These are phyloP conservation scores for Cydia fagiglandana DNA, from an alignment of 1,140 invertebrate species.

Conservation along the genomic window DNA sequence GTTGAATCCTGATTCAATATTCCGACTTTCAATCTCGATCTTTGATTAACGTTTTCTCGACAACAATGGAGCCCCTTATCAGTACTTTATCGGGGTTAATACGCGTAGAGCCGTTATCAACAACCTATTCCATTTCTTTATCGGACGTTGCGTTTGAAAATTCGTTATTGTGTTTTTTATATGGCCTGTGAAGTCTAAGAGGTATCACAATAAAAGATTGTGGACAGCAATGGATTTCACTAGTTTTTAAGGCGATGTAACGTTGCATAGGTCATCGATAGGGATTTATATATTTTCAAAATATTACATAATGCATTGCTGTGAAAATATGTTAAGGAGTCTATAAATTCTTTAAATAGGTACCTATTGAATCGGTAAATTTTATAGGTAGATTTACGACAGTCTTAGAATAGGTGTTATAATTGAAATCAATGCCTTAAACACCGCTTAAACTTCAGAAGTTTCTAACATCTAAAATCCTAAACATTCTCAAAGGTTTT, in stretches of 20 bases:
- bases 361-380: no score
- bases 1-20: slow-evolving; percentile 45
- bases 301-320: no score
- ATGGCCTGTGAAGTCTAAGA: slow-evolving; percentile 63
- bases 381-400: no score
- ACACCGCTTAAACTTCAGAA: no score
- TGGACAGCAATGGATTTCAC: background rate
- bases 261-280: slow-evolving; percentile 36
- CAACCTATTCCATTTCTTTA: slow-evolving; percentile 69
- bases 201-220: background rate
- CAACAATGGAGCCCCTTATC: slow-evolving; percentile 71
- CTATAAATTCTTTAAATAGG: no score
- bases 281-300: no score
- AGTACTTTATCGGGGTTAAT: slow-evolving; percentile 73
- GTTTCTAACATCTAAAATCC: no score
- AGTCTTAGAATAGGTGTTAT: no score
- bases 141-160: slow-evolving; percentile 61
- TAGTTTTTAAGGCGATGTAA: slow-evolving; percentile 15
- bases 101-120: slow-evolving; percentile 74
- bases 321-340: no score
- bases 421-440: no score
- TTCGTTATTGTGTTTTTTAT: slow-evolving; percentile 72
- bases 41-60: slow-evolving; percentile 63
- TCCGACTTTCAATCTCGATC: slow-evolving; percentile 70
- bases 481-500: no score